Percentiles rank a stretch among this genome's conserved stretches.
Conservation (phyloP, 2,113 vertebrate species). For the Leucopternis melanops region DNA sequence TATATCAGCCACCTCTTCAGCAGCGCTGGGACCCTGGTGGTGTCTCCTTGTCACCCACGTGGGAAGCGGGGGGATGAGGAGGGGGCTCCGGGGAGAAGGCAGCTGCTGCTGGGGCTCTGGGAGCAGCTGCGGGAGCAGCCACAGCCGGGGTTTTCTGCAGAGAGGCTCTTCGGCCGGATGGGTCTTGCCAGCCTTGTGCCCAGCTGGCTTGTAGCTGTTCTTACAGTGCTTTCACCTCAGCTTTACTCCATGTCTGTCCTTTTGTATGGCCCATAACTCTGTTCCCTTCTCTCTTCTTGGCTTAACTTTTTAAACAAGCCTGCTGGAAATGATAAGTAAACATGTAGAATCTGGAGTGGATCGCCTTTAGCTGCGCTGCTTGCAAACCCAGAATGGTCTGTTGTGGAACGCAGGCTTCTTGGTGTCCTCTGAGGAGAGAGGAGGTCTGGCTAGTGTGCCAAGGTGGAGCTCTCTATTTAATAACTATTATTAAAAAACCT, state of each 20-base stretch:
- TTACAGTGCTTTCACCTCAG: not conserved
- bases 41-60: accelerated
- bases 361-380: not conserved
- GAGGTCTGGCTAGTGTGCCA: not conserved
- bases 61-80: not conserved
- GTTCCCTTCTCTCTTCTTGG: not conserved
- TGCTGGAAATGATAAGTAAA: not conserved
- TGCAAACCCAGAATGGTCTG: not conserved
- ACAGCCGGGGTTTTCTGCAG: not conserved
- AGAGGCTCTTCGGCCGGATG: not conserved
- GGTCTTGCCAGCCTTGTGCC: not conserved
- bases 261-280: not conserved
- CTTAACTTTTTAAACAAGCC: not conserved
- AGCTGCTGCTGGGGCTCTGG: not conserved
- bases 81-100: not conserved
- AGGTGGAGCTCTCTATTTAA: not conserved
- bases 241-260: not conserved
- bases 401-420: not conserved
- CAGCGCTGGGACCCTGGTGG: accelerated
- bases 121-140: not conserved
- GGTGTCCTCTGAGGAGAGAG: not conserved
- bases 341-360: not conserved
- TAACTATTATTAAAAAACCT: not conserved
- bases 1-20: not conserved
- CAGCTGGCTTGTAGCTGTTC: not conserved